Percentiles rank a stretch among this genome's conserved stretches.
phyloP scores from a whole-genome alignment of 2,888 invertebrate species.

The Lithophane leautieri region DNA sequence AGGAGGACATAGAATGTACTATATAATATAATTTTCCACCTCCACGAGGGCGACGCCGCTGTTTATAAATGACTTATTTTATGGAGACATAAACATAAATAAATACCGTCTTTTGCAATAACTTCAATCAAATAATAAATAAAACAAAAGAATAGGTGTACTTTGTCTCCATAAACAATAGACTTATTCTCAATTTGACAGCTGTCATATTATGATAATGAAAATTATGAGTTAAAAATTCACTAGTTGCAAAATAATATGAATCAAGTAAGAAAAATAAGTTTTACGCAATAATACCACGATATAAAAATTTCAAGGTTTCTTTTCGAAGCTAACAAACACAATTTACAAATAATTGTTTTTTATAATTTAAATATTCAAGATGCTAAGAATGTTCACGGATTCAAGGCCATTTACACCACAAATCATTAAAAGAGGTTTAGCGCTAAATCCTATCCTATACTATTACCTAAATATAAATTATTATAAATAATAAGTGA shows the following conservation, averaged over 20 bases:
- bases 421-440: neutral
- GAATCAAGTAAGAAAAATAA: neutral
- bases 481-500: too few species aligned
- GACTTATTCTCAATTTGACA: constrained; percentile 2
- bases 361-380: neutral
- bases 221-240: neutral
- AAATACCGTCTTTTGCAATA: neutral
- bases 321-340: too few species aligned
- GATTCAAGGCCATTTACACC: neutral
- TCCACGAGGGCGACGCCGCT: neutral
- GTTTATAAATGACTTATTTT: neutral
- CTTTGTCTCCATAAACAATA: constrained; percentile 12
- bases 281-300: neutral
- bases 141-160: neutral
- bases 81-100: neutral
- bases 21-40: neutral
- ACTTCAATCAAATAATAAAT: neutral
- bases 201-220: constrained; percentile 6
- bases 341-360: neutral
- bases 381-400: neutral
- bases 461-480: too few species aligned
- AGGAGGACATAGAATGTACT: too few species aligned
- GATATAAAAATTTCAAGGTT: neutral
- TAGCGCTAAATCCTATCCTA: neutral
- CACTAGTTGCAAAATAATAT: neutral